These are phyloP conservation scores for Phasianus colchicus DNA, from an alignment of 2,113 vertebrate species.

Conservation along the genomic window DNA sequence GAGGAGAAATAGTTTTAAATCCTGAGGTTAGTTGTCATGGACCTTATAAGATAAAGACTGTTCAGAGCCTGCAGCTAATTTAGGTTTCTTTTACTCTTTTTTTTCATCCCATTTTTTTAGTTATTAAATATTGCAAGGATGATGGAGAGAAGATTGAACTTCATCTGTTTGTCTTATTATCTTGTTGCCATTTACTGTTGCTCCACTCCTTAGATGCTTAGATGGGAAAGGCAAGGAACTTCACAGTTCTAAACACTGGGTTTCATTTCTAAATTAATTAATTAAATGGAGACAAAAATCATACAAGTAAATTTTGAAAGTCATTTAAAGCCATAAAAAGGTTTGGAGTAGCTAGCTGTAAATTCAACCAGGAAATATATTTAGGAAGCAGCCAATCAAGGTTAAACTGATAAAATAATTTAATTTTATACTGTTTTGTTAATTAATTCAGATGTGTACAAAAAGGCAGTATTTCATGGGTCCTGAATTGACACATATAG, in stretches of 20 bases:
- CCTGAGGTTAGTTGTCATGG: not conserved
- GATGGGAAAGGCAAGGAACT: not conserved
- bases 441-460: slow-evolving; percentile 2
- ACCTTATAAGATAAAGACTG: not conserved
- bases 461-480: not conserved
- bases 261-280: slow-evolving; percentile 43
- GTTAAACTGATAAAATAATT: not conserved
- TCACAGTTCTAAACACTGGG: not conserved
- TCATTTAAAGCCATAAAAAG: slow-evolving; percentile 21
- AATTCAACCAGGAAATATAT: slow-evolving; percentile 6
- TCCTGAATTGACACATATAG: not conserved
- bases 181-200: not conserved
- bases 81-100: not conserved
- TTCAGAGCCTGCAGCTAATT: not conserved
- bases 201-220: not conserved
- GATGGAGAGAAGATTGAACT: not conserved
- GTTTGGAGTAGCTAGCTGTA: not conserved
- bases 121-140: not conserved
- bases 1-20: not conserved
- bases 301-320: slow-evolving; percentile 4
- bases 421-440: not conserved
- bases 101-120: not conserved
- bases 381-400: not conserved
- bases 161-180: not conserved
- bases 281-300: slow-evolving; percentile 46